Evolutionary conservation across 2,797 vertebrate species (phyloP), one percentile per base, ranked within the genome.

Genomic region (Aythya fuligula): DNA sequence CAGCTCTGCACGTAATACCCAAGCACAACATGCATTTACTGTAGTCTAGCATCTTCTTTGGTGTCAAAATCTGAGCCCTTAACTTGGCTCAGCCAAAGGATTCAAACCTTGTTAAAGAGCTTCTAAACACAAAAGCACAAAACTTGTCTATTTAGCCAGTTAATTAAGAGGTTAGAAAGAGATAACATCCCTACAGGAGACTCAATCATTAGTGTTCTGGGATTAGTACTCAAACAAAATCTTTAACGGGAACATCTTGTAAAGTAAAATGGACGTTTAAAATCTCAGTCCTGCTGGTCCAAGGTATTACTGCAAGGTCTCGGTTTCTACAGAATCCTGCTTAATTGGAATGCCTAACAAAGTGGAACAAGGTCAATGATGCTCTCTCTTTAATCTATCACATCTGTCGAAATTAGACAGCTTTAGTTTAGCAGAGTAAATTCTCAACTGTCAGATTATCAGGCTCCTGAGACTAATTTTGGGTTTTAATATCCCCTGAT

Each of bases 321-420:
- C 10, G 2, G 93, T 95, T 94, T 89, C 97, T 69, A 85, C 78
- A 93, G 47, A 85, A 93, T 24, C 83, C 84, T 91, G 84, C 96
- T 96, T 97, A 96, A 97, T 85, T 96, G 91, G 85, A 96, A 97
- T 97, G 88, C 45, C 94, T 95, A 97, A 96, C 61, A 77, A 97
- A 97, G 92, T 54, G 8, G 92, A 98, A 96, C 75, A 56, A 57
- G 97, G 96, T 97, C 98, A 98, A 24, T 62, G 94, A 78, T 57
- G 80, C 71, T 94, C 84, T 78, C 95, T 92, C 85, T 85, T 87
- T 91, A 92, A 97, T 95, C 86, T 93, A 97, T 94, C 85, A 60
- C 34, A 61, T 85, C 96, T 96, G 86, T 92, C 36, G 24, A 89
- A 96, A 94, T 65, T 54, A 95, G 92, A 97, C 70, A 88, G 66